A percentile compares a stretch with the other conserved stretches of the same genome.
Evolutionary conservation across 2,113 vertebrate species (phyloP).

Genomic region (Euleptes europaea): DNA sequence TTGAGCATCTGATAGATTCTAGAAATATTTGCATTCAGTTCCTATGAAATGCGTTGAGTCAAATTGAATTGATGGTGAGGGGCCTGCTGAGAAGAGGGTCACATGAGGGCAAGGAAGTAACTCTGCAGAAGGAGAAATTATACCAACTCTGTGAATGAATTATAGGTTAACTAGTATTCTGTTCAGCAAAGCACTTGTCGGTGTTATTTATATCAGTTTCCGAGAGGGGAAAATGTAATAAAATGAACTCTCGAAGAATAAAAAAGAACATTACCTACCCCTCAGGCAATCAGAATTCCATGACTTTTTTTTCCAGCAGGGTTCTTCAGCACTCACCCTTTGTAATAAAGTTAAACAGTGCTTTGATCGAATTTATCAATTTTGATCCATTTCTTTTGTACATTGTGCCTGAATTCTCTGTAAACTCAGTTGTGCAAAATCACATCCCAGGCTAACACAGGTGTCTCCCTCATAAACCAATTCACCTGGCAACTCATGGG

Average conservation of each 20-base stretch:
- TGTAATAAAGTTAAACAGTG: conserved; percentile 23
- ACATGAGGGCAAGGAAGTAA: not conserved
- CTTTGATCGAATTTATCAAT: conserved; percentile 23
- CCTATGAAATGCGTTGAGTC: not conserved
- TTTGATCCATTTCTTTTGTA: not conserved
- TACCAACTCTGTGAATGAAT: conserved; percentile 16
- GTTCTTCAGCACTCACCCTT: not conserved
- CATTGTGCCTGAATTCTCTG: not conserved
- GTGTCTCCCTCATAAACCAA: not conserved
- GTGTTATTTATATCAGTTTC: conserved; percentile 34
- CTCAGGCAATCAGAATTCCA: conserved; percentile 23
- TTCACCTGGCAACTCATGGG: not conserved
- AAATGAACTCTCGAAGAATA: conserved; percentile 15
- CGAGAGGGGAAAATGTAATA: not conserved
- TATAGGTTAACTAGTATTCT: conserved; percentile 33
- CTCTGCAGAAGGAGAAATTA: conserved; percentile 18
- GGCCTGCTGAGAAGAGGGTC: not conserved
- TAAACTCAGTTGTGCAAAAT: conserved; percentile 1
- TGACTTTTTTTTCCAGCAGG: not conserved
- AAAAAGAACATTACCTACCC: not conserved
- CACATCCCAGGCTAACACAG: not conserved
- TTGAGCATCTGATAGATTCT: no score
- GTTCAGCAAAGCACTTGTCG: not conserved
- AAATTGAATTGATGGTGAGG: not conserved
- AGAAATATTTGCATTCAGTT: not conserved